A percentile compares a stretch with the other conserved stretches of the same genome.
Conservation (phyloP, 1,140 invertebrate species). For the Drosophila kanapiae region DNA sequence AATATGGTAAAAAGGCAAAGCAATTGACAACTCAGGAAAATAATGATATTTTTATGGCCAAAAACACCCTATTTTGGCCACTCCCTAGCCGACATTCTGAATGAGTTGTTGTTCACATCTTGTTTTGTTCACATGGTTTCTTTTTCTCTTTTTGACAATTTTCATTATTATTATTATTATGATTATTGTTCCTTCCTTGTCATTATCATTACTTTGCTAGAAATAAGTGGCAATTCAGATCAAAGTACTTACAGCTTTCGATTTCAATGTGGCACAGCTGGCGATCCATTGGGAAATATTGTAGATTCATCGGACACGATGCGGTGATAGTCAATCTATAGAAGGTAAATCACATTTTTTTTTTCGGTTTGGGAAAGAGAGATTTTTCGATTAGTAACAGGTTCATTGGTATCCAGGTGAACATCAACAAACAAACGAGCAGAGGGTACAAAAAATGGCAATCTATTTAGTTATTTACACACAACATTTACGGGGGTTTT, state of each 20-base stretch:
- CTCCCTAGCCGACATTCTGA: slow-evolving; percentile 69
- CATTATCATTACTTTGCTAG: slow-evolving; percentile 20
- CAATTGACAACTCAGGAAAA: slow-evolving; percentile 23
- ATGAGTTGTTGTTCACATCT: slow-evolving; percentile 69
- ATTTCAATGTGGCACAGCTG: slow-evolving; percentile 99
- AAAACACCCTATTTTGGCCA: slow-evolving; percentile 57
- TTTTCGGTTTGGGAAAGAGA: slow-evolving; percentile 31
- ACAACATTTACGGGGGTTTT: slow-evolving; percentile 46
- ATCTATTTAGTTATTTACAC: slow-evolving; percentile 50
- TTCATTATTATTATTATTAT: slow-evolving; percentile 26
- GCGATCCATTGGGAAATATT: slow-evolving; percentile 99
- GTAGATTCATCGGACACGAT: slow-evolving; percentile 98
- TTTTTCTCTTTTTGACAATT: slow-evolving; percentile 41
- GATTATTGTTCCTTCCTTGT: slow-evolving; percentile 23
- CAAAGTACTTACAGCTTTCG: slow-evolving; percentile 97
- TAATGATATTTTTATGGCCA: slow-evolving; percentile 22
- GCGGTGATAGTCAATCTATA: slow-evolving; percentile 97
- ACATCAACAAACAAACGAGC: slow-evolving; percentile 63
- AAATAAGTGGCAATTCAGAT: slow-evolving; percentile 32
- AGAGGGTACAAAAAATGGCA: slow-evolving; percentile 44
- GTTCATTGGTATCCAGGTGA: slow-evolving; percentile 10
- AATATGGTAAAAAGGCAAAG: slow-evolving; percentile 23
- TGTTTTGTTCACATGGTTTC: slow-evolving; percentile 43
- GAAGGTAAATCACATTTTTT: slow-evolving; percentile 26
- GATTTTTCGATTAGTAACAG: slow-evolving; percentile 55